phyloP scores from a whole-genome alignment of 2,888 invertebrate species.

The Amblyjoppa proteus region DNA sequence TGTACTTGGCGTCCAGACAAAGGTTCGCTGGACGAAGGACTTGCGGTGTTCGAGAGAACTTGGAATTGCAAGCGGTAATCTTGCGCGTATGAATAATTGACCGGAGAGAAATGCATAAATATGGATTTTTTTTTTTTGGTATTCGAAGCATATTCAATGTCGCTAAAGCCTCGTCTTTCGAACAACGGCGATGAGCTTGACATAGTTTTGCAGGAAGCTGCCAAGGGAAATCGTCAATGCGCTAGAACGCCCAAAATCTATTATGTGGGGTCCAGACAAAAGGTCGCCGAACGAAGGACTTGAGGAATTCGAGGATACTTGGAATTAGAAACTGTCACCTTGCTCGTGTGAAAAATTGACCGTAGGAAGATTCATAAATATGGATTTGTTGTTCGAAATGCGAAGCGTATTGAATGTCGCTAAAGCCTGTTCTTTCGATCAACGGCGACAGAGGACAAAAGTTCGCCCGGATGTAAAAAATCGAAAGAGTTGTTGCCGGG shows the following conservation, averaged over 20 bases:
- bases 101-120: neutral
- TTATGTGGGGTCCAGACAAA: no score
- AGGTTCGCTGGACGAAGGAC: no score
- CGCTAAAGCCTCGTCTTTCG: neutral
- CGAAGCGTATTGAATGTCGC: neutral
- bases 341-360: neutral
- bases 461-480: neutral
- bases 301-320: neutral
- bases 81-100: no score
- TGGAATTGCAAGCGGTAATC: no score
- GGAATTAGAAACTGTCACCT: neutral
- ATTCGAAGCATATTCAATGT: no score
- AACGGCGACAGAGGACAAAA: neutral
- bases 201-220: conserved; percentile 21
- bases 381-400: neutral
- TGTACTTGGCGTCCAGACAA: neutral
- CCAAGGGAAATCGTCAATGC: neutral
- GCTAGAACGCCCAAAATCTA: neutral
- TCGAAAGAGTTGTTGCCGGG: conserved; percentile 19
- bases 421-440: neutral
- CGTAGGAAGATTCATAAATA: neutral
- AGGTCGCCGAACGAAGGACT: neutral
- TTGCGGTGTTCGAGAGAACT: no score
- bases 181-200: neutral
- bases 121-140: no score